phyloP scores from a whole-genome alignment of 2,113 vertebrate genomes.

The Ranitomeya variabilis region DNA sequence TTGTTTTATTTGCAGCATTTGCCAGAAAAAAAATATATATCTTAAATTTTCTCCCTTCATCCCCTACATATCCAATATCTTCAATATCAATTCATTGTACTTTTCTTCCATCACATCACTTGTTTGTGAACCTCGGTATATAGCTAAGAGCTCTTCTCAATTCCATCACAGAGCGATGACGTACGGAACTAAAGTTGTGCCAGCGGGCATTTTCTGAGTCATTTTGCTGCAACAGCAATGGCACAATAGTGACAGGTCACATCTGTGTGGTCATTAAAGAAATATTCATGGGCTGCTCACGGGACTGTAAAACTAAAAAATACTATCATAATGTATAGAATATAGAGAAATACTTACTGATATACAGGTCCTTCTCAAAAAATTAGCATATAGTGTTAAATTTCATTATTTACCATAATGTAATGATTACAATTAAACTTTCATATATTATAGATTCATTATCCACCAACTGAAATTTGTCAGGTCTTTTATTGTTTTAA shows the following conservation, averaged over 20 bases:
- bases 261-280: constrained; percentile 13
- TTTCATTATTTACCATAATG: too few relatives aligned
- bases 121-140: not conserved
- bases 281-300: not conserved
- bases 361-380: too few relatives aligned
- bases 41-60: not conserved
- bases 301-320: not conserved
- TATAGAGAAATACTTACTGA: not conserved
- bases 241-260: constrained; percentile 23
- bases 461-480: too few relatives aligned
- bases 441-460: too few relatives aligned
- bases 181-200: constrained; percentile 1
- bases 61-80: not conserved
- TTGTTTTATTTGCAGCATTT: too few relatives aligned
- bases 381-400: too few relatives aligned
- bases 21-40: too few relatives aligned
- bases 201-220: constrained; percentile 25
- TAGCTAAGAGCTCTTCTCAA: not conserved
- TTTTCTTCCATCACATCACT: not conserved
- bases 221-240: not conserved
- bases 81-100: not conserved
- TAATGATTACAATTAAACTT: too few relatives aligned
- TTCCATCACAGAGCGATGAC: not conserved
- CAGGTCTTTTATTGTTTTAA: too few relatives aligned
- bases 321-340: not conserved